Conservation (phyloP, 2,797 vertebrate genomes). For the Hydrocynus forskahlii region DNA sequence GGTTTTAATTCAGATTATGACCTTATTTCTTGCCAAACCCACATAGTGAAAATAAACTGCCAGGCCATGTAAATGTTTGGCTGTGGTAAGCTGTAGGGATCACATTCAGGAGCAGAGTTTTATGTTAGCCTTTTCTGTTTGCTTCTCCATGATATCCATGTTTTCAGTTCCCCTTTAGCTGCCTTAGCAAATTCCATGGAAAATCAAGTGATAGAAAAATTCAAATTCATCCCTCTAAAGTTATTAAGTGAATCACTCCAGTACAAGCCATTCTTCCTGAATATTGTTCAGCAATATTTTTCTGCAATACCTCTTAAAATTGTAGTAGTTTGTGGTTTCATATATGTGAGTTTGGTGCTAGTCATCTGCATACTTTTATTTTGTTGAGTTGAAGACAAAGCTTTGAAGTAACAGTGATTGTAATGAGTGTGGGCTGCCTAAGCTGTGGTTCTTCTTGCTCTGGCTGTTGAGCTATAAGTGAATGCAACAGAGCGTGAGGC, state of each 20-base stretch:
- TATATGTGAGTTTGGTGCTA: constrained; percentile 10
- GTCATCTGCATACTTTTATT: not conserved
- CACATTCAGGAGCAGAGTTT: constrained; percentile 35
- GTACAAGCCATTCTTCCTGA: constrained; percentile 9
- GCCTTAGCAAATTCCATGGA: constrained; percentile 35
- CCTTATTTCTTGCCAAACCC: constrained; percentile 34
- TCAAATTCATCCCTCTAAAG: constrained; percentile 31
- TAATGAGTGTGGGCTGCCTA: not conserved
- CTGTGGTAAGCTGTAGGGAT: constrained; percentile 40
- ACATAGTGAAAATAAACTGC: constrained; percentile 47
- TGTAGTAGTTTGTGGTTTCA: constrained; percentile 30
- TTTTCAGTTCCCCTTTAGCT: constrained; percentile 46
- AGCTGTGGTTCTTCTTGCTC: not conserved
- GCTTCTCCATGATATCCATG: constrained; percentile 40
- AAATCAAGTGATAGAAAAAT: constrained; percentile 32
- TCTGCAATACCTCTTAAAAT: constrained; percentile 28
- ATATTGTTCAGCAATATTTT: constrained; percentile 8
- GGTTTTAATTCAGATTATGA: constrained; percentile 50
- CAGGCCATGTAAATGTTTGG: constrained; percentile 43
- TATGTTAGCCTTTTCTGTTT: constrained; percentile 51
- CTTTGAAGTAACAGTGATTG: not conserved
- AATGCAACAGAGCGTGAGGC: not conserved
- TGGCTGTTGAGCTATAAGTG: constrained; percentile 1
- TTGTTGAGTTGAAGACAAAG: not conserved
- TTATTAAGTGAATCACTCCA: constrained; percentile 30